These are phyloP conservation scores for Musca domestica DNA, from an alignment of 1,140 invertebrate genomes.

Conservation along the genomic window DNA sequence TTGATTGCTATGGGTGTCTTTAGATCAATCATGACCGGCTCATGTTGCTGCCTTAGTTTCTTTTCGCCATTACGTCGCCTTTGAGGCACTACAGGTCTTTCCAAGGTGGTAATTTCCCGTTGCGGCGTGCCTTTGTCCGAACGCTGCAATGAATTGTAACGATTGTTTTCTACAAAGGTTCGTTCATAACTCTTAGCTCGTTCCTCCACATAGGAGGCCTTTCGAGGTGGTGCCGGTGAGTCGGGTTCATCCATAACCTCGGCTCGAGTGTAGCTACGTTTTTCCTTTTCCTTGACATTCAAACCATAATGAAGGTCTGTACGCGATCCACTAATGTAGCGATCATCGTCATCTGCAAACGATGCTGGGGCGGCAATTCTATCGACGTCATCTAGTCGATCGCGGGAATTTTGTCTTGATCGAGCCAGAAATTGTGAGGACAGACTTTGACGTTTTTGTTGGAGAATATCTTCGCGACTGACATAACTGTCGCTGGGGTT, in stretches of 20 bases:
- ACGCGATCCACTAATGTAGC: slow-evolving; percentile 29
- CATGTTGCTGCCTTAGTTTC: slow-evolving; percentile 42
- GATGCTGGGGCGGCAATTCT: slow-evolving; percentile 23
- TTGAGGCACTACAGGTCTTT: slow-evolving; percentile 60
- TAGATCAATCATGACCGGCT: slow-evolving; percentile 11
- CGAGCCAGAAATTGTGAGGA: slow-evolving; percentile 47
- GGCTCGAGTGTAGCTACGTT: slow-evolving; percentile 11
- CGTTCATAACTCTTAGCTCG: slow-evolving; percentile 26
- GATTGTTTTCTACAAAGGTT: slow-evolving; percentile 3
- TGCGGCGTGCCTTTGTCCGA: not conserved
- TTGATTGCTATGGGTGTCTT: slow-evolving; percentile 26
- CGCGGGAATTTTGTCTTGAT: slow-evolving; percentile 41
- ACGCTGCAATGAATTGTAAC: not conserved
- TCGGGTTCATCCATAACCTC: slow-evolving; percentile 5
- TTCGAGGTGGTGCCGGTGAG: not conserved
- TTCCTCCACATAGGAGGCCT: slow-evolving; percentile 7
- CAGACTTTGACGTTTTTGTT: slow-evolving; percentile 48
- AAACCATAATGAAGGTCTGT: slow-evolving; percentile 29
- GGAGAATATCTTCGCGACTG: slow-evolving; percentile 48
- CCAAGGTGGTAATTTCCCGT: slow-evolving; percentile 28
- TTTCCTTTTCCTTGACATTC: slow-evolving; percentile 19
- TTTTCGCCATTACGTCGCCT: slow-evolving; percentile 58
- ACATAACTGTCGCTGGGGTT: slow-evolving; percentile 41
- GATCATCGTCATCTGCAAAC: slow-evolving; percentile 26
- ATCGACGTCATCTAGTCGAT: slow-evolving; percentile 42